A percentile compares a stretch with the other conserved stretches of the same genome.
phyloP scores from a whole-genome alignment of 2,113 vertebrate species.

The Phalacrocorax aristotelis region DNA sequence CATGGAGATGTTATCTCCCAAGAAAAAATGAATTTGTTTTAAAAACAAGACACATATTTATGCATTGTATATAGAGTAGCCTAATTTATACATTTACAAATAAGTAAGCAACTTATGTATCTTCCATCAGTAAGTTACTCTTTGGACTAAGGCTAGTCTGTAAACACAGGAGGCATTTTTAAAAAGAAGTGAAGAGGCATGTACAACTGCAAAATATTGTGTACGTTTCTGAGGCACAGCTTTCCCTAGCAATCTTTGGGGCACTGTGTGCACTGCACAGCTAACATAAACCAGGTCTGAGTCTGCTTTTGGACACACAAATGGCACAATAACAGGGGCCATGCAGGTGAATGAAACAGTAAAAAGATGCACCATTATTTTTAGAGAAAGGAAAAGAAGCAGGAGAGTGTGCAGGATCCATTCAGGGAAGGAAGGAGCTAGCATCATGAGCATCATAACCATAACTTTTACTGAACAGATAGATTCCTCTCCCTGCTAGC shows the following conservation, averaged over 20 bases:
- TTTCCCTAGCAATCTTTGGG: background rate
- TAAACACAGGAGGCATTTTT: background rate
- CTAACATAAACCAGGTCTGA: background rate
- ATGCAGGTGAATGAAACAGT: background rate
- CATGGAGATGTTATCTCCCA: background rate
- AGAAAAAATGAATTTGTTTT: background rate
- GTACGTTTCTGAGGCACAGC: background rate
- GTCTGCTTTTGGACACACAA: background rate
- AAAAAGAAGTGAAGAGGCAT: background rate
- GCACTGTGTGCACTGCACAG: background rate
- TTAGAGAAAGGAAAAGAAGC: background rate
- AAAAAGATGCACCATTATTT: background rate
- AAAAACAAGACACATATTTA: conserved; percentile 7
- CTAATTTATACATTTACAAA: background rate
- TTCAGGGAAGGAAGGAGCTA: background rate
- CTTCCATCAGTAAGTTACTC: background rate
- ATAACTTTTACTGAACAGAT: background rate
- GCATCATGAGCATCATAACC: background rate
- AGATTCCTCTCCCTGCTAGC: background rate
- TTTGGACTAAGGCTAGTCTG: background rate
- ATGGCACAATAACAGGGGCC: background rate
- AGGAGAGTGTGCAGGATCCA: background rate
- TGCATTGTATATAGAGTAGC: background rate
- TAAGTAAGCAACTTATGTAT: background rate
- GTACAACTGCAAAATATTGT: fast-evolving